A percentile compares a stretch with the other conserved stretches of the same genome.
These are phyloP conservation scores for Podargus strigoides DNA, from an alignment of 2,797 vertebrate species.

Conservation along the genomic window DNA sequence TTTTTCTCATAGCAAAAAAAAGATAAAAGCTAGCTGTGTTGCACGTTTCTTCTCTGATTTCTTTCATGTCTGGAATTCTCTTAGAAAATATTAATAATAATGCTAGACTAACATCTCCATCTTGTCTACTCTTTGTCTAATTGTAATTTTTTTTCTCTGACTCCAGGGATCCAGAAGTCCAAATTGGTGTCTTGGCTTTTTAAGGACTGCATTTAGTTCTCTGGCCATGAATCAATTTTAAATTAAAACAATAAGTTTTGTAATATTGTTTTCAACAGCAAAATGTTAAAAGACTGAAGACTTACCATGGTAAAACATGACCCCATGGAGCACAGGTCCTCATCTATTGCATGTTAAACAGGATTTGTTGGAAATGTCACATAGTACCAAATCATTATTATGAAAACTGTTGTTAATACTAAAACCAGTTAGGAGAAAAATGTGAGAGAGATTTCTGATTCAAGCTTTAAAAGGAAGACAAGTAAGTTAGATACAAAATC, in stretches of 20 bases:
- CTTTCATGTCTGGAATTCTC: constrained; percentile 36
- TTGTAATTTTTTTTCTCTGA: not conserved
- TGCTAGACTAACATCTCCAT: not conserved
- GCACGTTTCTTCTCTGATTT: constrained; percentile 9
- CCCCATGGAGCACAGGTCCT: not conserved
- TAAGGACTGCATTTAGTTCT: not conserved
- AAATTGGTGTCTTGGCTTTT: not conserved
- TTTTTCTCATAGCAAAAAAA: constrained; percentile 32
- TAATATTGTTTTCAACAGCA: not conserved
- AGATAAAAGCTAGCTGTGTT: constrained; percentile 31
- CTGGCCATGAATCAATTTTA: not conserved
- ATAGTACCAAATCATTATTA: not conserved
- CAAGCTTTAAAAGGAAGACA: not conserved
- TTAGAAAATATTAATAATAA: constrained; percentile 26
- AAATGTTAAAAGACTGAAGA: not conserved
- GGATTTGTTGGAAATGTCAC: not conserved
- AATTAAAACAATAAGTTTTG: not conserved
- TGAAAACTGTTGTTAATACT: not conserved
- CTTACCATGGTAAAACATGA: not conserved
- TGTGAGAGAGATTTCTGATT: not conserved
- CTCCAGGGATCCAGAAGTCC: not conserved
- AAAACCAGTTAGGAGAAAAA: not conserved
- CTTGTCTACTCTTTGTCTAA: not conserved
- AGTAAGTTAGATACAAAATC: not conserved
- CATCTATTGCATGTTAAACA: not conserved